Percentiles rank a stretch among this genome's conserved stretches.
phyloP scores from a whole-genome alignment of 2,113 vertebrate species.

The Hiodon alosoides region DNA sequence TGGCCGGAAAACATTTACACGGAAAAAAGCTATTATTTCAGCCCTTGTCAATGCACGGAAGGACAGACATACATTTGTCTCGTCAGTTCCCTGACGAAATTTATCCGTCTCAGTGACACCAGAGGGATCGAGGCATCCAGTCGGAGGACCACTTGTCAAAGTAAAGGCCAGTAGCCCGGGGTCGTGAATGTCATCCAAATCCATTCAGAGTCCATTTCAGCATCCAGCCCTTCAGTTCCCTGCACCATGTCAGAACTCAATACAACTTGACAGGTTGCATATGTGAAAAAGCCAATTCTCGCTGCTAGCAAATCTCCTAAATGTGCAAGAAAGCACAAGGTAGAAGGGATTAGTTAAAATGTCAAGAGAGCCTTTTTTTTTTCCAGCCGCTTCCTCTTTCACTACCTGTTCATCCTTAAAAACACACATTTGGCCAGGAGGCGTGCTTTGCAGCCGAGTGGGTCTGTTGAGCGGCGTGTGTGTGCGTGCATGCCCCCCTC shows the following conservation, averaged over 20 bases:
- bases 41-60: neutral
- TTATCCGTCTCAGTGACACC: constrained; percentile 42
- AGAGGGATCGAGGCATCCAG: constrained; percentile 56
- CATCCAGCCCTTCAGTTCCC: constrained; percentile 59
- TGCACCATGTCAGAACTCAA: constrained; percentile 62
- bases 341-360: constrained; percentile 91
- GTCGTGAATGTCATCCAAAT: constrained; percentile 64
- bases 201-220: constrained; percentile 77
- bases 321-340: constrained; percentile 82
- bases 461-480: constrained; percentile 50
- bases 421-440: constrained; percentile 78
- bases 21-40: neutral
- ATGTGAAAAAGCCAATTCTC: constrained; percentile 94
- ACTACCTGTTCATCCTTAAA: constrained; percentile 92
- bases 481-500: constrained; percentile 57
- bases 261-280: constrained; percentile 87
- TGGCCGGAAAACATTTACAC: neutral
- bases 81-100: neutral
- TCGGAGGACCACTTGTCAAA: constrained; percentile 49
- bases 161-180: constrained; percentile 64
- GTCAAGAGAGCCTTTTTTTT: constrained; percentile 80
- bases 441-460: constrained; percentile 75
- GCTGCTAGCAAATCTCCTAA: constrained; percentile 85
- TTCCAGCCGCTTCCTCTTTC: constrained; percentile 56
- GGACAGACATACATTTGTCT: neutral